Base-by-base conservation (phyloP, 2,888 invertebrate genomes). In the Dione vanillae region DNA sequence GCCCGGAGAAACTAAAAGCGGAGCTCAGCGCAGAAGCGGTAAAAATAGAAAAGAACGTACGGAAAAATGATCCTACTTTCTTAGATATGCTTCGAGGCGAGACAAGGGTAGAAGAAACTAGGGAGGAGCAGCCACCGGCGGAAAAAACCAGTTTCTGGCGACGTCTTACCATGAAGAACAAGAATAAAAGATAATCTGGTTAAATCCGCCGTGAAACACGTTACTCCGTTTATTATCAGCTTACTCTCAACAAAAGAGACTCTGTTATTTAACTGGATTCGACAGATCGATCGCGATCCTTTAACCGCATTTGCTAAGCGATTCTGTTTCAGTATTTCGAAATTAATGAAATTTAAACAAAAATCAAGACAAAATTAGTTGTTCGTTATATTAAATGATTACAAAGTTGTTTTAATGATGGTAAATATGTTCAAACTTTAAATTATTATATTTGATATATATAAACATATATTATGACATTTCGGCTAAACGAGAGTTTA, bases 81-180 rank as follows among this genome's bases (percentile, higher is more conserved):
- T 86, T 96, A 76, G 95, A 95, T 78, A 95, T 96, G 95, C 85
- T 96, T 74, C 90, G 95, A 49, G 95, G 95, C n/a, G 95, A 85
- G 91, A 94, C 88, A 83, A 89, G 90, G 74, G 82, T 82, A 5
- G 93, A 91, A 73, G 92, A 91, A 79, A 78, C 86, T 68, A 79
- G 93, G 80, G 90, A 94, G 76, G 91, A 93, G 77, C 88, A 87
- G 80, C 89, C 94, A 75, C 87, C 93, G 40, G 88, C 92, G 2
- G 95, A 95, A 80, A 95, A 95, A 85, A 94, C 95, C 69, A 94
- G 94, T 85, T 95, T 95, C 91, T 95, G 95, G 95, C 94, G 95
- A 84, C 94, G 95, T 82, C 94, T 95, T 79, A 95, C 95, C 76
- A 95, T 95, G 94, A 95, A 95, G 84, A 95, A 94, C 79, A 95